Evolutionary conservation across 2,888 invertebrate species (phyloP), one percentile per base, ranked within the genome.

Genomic region (Phaedon cochleariae): DNA sequence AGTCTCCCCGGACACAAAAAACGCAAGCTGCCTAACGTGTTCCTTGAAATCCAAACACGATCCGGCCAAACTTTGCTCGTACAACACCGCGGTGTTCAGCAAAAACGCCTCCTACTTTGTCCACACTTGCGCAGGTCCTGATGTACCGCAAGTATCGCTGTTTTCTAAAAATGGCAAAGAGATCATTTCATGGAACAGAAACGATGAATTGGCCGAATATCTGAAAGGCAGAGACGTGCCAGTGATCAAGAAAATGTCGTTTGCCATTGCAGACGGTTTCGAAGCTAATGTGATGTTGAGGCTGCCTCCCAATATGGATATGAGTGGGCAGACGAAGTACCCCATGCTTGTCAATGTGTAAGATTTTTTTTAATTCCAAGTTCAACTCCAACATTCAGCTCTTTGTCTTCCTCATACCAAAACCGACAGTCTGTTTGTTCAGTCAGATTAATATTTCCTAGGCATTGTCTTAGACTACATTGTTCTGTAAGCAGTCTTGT

Each of bases 271-370:
- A 0, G 87, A 86, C n/a, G 90, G 88, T 1, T 88, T 89, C 53
- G 86, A 88, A 37, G 94, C 94, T 1, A 90, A 92, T 69, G 94
- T 94, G 0, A 86, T 89, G 67, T 84, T 96, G 34, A 88, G 90
- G 79, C 85, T 93, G 51, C 95, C 95, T 0, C 87, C 89, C 0
- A 89, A 92, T 74, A 86, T 93, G 68, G 89, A 76, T 79, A 85
- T 86, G 52, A 87, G 88, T 41, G 90, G 90, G 26, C 81, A 84
- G 22, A 90, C 88, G 1, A 90, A 94, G 79, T 92, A 95, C 78
- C 95, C 95, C 0, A 87, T 95, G 84, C 83, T 95, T 31, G 90
- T 95, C 64, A 92, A 93, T 80, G 95, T 95, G 89, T 95, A 85
- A 90, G 92, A 89, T 67, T 26, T 18, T 2, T 20, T 49, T n/a